These are phyloP conservation scores for Crambe crambe DNA, from an alignment of 37 sponge, comb jelly and placozoan species.

Conservation along the genomic window DNA sequence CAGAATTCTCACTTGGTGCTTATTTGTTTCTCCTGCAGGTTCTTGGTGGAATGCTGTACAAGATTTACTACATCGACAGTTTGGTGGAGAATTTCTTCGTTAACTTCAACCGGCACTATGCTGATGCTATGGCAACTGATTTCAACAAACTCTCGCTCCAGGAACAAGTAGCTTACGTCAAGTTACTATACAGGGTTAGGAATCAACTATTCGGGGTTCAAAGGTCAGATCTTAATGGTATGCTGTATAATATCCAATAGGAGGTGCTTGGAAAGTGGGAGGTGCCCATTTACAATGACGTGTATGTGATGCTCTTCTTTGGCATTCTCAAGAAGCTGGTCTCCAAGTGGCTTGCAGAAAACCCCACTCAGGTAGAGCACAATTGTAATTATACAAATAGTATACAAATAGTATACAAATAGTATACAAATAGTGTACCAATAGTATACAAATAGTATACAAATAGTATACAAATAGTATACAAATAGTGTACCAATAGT, in stretches of 20 bases:
- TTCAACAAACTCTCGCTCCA: constrained; percentile 57
- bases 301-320: constrained; percentile 91
- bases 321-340: constrained; percentile 85
- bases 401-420: not conserved
- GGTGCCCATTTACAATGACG: constrained; percentile 83
- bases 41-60: constrained; percentile 25
- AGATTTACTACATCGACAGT: constrained; percentile 70
- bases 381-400: too few species aligned
- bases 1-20: not conserved
- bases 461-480: not conserved
- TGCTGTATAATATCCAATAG: constrained; percentile 13
- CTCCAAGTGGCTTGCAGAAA: constrained; percentile 26
- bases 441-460: not conserved
- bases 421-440: too few species aligned
- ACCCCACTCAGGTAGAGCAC: constrained; percentile 32
- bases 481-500: not conserved
- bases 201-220: not conserved
- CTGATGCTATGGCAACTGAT: constrained; percentile 61
- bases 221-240: not conserved
- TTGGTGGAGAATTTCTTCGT: constrained; percentile 71
- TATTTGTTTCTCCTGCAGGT: constrained; percentile 4
- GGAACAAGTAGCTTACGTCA: constrained; percentile 66
- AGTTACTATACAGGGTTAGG: constrained; percentile 64
- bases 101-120: constrained; percentile 74
- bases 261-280: constrained; percentile 79